These are phyloP conservation scores for Schrankia costaestrigalis DNA, from an alignment of 2,888 invertebrate genomes.

Conservation along the genomic window DNA sequence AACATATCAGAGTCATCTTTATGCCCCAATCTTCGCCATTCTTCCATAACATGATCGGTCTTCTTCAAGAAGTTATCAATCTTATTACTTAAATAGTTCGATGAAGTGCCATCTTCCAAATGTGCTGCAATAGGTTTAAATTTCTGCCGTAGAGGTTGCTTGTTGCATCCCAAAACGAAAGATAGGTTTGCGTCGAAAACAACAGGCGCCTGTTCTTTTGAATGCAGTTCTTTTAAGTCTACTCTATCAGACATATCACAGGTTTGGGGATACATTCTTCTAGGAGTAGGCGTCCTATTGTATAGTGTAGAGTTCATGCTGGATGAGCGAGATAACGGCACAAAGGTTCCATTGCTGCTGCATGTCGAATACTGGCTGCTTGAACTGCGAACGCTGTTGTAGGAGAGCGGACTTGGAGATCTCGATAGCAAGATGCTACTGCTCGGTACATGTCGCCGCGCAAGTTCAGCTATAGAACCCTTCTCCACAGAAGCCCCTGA, in stretches of 20 bases:
- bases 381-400: conserved; percentile 64
- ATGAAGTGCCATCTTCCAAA: conserved; percentile 87
- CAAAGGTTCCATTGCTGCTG: conserved; percentile 68
- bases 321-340: conserved; percentile 65
- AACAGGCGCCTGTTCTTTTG: conserved; percentile 87
- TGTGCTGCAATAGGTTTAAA: conserved; percentile 88
- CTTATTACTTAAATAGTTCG: conserved; percentile 86
- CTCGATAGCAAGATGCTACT: conserved; percentile 65
- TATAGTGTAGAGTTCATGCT: conserved; percentile 65
- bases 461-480: conserved; percentile 74
- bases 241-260: conserved; percentile 68
- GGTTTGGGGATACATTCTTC: conserved; percentile 85
- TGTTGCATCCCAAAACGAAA: conserved; percentile 87
- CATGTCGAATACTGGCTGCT: conserved; percentile 73
- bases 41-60: conserved; percentile 94
- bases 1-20: conserved; percentile 75
- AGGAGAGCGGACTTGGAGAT: conserved; percentile 80
- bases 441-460: conserved; percentile 61
- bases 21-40: conserved; percentile 88
- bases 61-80: conserved; percentile 90
- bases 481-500: conserved; percentile 69
- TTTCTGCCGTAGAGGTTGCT: conserved; percentile 84
- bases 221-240: conserved; percentile 81
- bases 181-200: conserved; percentile 91
- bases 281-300: conserved; percentile 78